phyloP scores from a whole-genome alignment of 2,888 invertebrate species.

The Salpingus planirostris region DNA sequence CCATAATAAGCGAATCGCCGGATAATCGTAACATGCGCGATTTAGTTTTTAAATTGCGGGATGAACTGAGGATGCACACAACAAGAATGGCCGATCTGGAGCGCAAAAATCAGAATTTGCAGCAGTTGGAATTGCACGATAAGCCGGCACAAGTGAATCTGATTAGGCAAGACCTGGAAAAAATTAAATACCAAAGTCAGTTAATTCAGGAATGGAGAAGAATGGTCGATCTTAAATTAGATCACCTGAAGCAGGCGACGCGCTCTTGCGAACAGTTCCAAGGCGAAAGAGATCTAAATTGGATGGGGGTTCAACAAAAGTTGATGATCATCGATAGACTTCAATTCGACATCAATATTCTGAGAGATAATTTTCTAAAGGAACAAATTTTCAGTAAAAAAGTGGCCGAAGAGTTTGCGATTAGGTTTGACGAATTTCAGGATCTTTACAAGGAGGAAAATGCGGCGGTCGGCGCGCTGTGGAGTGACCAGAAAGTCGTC shows the following conservation, averaged over 20 bases:
- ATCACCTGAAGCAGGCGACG: constrained; percentile 41
- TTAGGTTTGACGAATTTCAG: constrained; percentile 31
- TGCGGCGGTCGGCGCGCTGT: constrained; percentile 33
- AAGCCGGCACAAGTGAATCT: no score
- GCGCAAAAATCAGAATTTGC: constrained; percentile 11
- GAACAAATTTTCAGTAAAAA: constrained; percentile 29
- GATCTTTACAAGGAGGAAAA: constrained; percentile 37
- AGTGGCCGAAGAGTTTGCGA: constrained; percentile 22
- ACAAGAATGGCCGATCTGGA: constrained; percentile 13
- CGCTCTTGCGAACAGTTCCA: constrained; percentile 16
- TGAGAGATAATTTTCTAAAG: constrained; percentile 28
- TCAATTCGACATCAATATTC: constrained; percentile 23
- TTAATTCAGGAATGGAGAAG: constrained; percentile 47
- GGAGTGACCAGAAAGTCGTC: constrained; percentile 36
- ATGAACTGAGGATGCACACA: constrained; percentile 20
- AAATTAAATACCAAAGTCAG: constrained; percentile 35
- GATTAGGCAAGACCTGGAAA: constrained; percentile 24
- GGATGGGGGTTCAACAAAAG: constrained; percentile 22
- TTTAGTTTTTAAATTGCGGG: constrained; percentile 8
- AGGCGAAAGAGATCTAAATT: constrained; percentile 20
- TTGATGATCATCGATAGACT: constrained; percentile 25
- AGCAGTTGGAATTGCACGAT: no score
- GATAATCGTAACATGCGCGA: constrained; percentile 2
- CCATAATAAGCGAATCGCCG: no score
- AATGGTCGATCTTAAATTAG: constrained; percentile 44